Percentiles rank a stretch among this genome's conserved stretches.
Conservation (phyloP, 2,888 invertebrate species). For the Marronus borbonicus region DNA sequence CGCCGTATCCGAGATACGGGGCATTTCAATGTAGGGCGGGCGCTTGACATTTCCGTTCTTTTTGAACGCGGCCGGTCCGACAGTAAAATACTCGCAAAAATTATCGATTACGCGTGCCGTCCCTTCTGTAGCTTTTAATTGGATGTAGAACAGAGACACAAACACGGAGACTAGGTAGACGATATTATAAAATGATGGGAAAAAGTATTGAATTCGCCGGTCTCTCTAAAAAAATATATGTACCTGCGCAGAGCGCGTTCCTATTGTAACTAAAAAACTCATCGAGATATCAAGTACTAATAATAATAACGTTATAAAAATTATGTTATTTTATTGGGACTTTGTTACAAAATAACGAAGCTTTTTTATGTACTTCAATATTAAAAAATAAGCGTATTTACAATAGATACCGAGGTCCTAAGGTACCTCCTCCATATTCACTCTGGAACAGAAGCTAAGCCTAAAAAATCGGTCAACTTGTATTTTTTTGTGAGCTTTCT, state of each 20-base stretch:
- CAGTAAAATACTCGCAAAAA: slow-evolving; percentile 28
- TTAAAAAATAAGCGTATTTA: too few relatives aligned
- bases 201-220: slow-evolving; percentile 22
- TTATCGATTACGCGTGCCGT: slow-evolving; percentile 20
- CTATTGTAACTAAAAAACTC: too few relatives aligned
- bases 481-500: too few relatives aligned
- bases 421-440: too few relatives aligned
- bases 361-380: too few relatives aligned
- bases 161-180: slow-evolving; percentile 8
- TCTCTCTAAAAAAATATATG: not conserved
- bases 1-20: not conserved
- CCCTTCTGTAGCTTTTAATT: slow-evolving; percentile 16
- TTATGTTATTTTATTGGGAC: too few relatives aligned
- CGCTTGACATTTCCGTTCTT: slow-evolving; percentile 7
- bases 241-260: not conserved
- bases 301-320: too few relatives aligned
- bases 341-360: too few relatives aligned
- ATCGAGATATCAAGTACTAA: too few relatives aligned
- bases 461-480: too few relatives aligned
- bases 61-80: not conserved
- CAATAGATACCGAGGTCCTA: too few relatives aligned
- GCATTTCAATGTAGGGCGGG: not conserved
- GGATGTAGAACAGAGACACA: slow-evolving; percentile 26
- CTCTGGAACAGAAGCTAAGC: too few relatives aligned
- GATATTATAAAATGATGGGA: slow-evolving; percentile 12